A percentile compares a stretch with the other conserved stretches of the same genome.
These are phyloP conservation scores for Nanger granti DNA, from an alignment of 2,113 vertebrate species.

Conservation along the genomic window DNA sequence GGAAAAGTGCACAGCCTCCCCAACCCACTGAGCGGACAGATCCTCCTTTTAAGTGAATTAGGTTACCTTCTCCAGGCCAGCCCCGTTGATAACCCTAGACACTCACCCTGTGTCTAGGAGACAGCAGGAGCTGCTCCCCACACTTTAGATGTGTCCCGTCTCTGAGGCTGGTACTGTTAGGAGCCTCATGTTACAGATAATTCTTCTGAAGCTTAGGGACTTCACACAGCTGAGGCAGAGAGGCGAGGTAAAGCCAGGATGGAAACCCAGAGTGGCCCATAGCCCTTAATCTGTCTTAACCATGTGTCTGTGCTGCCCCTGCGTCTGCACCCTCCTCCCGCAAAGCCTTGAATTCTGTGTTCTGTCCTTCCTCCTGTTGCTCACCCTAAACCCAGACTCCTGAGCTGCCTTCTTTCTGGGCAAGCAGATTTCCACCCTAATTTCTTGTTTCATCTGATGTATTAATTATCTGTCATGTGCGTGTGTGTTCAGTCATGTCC, in stretches of 20 bases:
- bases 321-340: not conserved
- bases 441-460: not conserved
- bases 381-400: not conserved
- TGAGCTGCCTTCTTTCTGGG: not conserved
- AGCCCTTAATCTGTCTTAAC: not conserved
- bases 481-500: not conserved
- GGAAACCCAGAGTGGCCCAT: not conserved
- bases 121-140: not conserved
- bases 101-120: not conserved
- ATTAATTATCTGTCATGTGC: not conserved
- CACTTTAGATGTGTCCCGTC: not conserved
- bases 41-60: not conserved
- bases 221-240: not conserved
- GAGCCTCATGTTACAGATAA: not conserved
- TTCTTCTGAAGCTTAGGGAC: not conserved
- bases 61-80: not conserved
- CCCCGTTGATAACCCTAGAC: too few relatives aligned
- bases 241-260: not conserved
- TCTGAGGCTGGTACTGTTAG: fast-evolving
- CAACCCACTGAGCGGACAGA: fast-evolving
- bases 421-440: not conserved
- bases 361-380: not conserved
- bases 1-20: not conserved
- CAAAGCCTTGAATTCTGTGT: not conserved
- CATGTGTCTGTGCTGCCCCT: not conserved